These are phyloP conservation scores for Tanypteryx hageni DNA, from an alignment of 2,888 invertebrate species.

Conservation along the genomic window DNA sequence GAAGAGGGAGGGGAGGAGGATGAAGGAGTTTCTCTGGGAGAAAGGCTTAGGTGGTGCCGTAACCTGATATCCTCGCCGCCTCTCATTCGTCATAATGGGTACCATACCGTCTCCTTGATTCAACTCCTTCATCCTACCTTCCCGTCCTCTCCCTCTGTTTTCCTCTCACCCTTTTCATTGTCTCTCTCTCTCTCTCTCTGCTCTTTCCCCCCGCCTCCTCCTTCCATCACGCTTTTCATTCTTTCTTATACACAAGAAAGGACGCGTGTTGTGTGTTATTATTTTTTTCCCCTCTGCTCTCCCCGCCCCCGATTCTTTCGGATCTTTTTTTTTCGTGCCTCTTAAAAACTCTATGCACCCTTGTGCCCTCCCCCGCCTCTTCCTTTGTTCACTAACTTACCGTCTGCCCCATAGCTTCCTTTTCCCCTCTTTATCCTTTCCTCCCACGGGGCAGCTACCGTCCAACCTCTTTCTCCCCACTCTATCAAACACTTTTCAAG, in stretches of 20 bases:
- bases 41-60: constrained; percentile 60
- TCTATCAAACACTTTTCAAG: neutral
- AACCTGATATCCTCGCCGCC: constrained; percentile 38
- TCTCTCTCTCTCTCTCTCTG: neutral
- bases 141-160: neutral
- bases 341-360: constrained; percentile 25
- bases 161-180: neutral
- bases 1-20: neutral
- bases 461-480: neutral
- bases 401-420: constrained; percentile 41
- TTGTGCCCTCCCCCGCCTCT: neutral
- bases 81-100: constrained; percentile 57
- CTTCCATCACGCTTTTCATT: constrained; percentile 4
- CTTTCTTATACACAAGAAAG: constrained; percentile 33
- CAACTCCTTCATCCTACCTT: neutral
- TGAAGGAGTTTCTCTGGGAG: neutral
- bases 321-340: constrained; percentile 45
- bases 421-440: neutral
- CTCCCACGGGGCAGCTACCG: neutral
- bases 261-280: constrained; percentile 51
- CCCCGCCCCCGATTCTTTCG: neutral
- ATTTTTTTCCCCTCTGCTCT: constrained; percentile 36
- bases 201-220: constrained; percentile 2
- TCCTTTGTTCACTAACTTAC: constrained; percentile 62
- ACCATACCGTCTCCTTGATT: constrained; percentile 28